Base-by-base conservation (phyloP, 2,888 invertebrate species). In the Spodoptera exigua region DNA sequence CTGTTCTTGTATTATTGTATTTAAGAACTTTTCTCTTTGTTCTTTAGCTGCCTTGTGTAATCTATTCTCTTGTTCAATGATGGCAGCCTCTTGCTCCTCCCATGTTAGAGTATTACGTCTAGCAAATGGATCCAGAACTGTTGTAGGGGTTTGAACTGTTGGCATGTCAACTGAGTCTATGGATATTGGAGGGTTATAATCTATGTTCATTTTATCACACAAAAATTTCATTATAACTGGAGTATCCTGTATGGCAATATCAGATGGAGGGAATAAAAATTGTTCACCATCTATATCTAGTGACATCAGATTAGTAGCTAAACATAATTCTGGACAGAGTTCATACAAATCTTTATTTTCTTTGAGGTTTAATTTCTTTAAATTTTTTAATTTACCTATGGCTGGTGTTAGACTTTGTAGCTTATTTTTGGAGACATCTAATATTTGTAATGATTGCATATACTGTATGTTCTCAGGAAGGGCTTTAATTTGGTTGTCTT, bases 401-500 rank as follows among this genome's bases (percentile, higher is more conserved):
- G 94, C 89, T 36, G 95, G 92, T 56, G 97, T 96, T 70, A 97
- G 87, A 62, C 87, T 88, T 83, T 95, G 95, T 47, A 98, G 89
- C 76, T 93, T 94, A 90, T 98, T 98, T 76, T 95, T 94, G 32
- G 97, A 96, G 35, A 96, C 88, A 94, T 97, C 96, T 61, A 98
- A 90, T 71, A 96, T 90, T 86, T 95, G 94, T 67, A 98, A 93
- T 70, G 95, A 95, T 68, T 90, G 90, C 77, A 98, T 90, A 63
- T 92, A 89, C 75, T 96, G 95, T 80, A 98, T 95, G 69, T 95
- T 95, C 61, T 95, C 95, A 67, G 98, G 97, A 84, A 98, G 90
- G 77, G 90, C 90, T 83, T 95, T 95, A 59, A 98, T 86, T 65
- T 94, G 94, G 94, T 98, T 98, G 81, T 96, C 94, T 83, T 96